Conservation (phyloP, 1,140 invertebrate species). For the Drosophila navojoa region DNA sequence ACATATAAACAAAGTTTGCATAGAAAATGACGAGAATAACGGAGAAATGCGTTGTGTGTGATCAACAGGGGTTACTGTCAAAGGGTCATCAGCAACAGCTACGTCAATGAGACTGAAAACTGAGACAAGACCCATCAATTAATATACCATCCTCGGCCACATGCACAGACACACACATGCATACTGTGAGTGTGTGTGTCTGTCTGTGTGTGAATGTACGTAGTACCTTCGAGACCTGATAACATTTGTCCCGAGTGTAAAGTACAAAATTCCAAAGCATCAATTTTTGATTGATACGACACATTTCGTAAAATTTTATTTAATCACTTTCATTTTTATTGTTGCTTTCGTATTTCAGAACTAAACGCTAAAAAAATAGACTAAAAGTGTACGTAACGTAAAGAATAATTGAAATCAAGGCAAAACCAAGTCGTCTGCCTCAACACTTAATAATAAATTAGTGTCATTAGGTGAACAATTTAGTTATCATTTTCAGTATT, state of each 20-base stretch:
- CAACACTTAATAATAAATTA: slow-evolving; percentile 22
- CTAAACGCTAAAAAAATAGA: slow-evolving; percentile 26
- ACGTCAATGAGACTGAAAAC: slow-evolving; percentile 50
- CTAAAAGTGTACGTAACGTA: slow-evolving; percentile 1
- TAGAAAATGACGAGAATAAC: not conserved
- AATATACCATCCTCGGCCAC: slow-evolving; percentile 8
- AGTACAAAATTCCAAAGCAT: slow-evolving; percentile 66
- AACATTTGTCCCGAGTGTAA: slow-evolving; percentile 46
- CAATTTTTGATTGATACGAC: slow-evolving; percentile 29
- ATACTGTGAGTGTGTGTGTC: slow-evolving; percentile 1
- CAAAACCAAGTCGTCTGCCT: slow-evolving; percentile 9
- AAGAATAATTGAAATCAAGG: slow-evolving; percentile 20
- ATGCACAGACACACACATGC: not conserved
- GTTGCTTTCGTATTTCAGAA: slow-evolving; percentile 26
- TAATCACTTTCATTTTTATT: slow-evolving; percentile 59
- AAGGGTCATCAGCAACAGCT: slow-evolving; percentile 41
- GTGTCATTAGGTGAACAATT: slow-evolving; percentile 1
- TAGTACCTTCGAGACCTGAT: slow-evolving; percentile 41
- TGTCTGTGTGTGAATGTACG: too few species aligned
- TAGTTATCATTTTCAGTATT: not conserved
- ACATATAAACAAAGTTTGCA: not conserved
- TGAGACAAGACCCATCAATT: slow-evolving; percentile 38
- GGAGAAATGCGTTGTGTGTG: slow-evolving; percentile 24
- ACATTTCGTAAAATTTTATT: slow-evolving; percentile 1
- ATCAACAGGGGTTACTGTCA: slow-evolving; percentile 10